Base-by-base conservation (phyloP, 1,140 invertebrate genomes). In the Trichoplusia ni region DNA sequence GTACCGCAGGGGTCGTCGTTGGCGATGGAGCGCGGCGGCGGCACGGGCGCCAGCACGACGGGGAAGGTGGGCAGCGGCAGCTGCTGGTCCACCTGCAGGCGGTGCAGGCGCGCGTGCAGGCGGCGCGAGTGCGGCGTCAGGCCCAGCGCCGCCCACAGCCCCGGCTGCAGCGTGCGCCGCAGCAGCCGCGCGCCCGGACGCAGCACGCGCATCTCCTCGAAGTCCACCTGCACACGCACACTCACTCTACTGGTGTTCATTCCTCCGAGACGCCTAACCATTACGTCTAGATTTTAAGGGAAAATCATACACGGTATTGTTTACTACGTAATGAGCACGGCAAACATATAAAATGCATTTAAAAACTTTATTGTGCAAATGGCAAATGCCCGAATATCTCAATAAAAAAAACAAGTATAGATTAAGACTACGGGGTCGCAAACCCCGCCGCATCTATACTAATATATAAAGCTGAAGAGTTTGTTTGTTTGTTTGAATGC, bases 11-110 rank as follows among this genome's bases (percentile, higher is more conserved):
- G 94, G 49, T 94, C 80, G 13, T 78, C 80, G 42, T 75, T 94
- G 40, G 95, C 95, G n/a, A 99, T 94, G 79, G 96, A 98, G 82
- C 96, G 97, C 0, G 98, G 98, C 35, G 96, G 97, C 4, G 97
- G 95, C 33, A 99, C 95, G 0, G 98, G 97, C 23, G 98, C 96
- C 64, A 99, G 91, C 14, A 99, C 94, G 6, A 98, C 96, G 0
- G 97, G 97, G 92, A 99, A 99, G 27, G 99, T 94, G 69, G 96
- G 97, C 78, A 98, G 95, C 9, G 94, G 92, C 47, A 99, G 91
- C 84, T 99, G 98, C 92, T 99, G 98, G 86, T 99, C 98, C 51
- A 99, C 94, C 92, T 96, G 95, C 16, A 96, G 80, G 19, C 94
- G 91, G 84, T 97, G 95, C 19, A 97, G 93, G 70, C 96, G 96